Base-by-base conservation (phyloP, 2,888 invertebrate species). In the Sialis fuliginosa region DNA sequence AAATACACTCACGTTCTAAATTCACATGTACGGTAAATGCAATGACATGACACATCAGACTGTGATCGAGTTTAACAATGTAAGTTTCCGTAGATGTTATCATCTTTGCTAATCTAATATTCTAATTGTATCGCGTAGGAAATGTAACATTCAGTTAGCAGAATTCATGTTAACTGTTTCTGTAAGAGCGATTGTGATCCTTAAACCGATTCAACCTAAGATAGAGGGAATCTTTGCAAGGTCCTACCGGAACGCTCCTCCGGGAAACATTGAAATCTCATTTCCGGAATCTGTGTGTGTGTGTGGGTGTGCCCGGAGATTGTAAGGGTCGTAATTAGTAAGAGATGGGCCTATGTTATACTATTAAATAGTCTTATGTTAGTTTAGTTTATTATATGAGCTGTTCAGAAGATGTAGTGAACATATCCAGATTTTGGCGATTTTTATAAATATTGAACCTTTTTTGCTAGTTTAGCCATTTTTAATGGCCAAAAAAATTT, bases 251-350 rank as follows among this genome's bases (percentile, higher is more conserved):
- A 58, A 58, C 58, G 60, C 60, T 64, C 65, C 66, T 64, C 56
- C 57, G 65, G 65, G 65, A 65, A 62, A 64, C 65, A 64, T 66
- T 55, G 63, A 62, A 65, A 64, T 64, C 65, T 65, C 64, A 63
- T 66, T 65, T 62, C 64, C 61, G 61, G 60, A 39, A 35, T 30
- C 42, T 22, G 30, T 32, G 42, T 42, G 32, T 32, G 9, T 42
- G 32, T 42, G 30, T 31, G 32, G 32, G 10, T 31, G 31, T 32
- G 42, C 32, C 9, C 30, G 30, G 42, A 30, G 30, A 32, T 8
- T 31, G 31, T 30, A 42, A 31, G 42, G 42, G 42, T 42, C 31
- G 30, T 37, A 37, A 37, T 37, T 37, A 37, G 37, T 37, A 12
- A 37, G 12, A 37, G 37, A 37, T 37, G n/a, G 37, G 22, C 22